phyloP scores from a whole-genome alignment of 2,113 vertebrate genomes.

The Tichodroma muraria region DNA sequence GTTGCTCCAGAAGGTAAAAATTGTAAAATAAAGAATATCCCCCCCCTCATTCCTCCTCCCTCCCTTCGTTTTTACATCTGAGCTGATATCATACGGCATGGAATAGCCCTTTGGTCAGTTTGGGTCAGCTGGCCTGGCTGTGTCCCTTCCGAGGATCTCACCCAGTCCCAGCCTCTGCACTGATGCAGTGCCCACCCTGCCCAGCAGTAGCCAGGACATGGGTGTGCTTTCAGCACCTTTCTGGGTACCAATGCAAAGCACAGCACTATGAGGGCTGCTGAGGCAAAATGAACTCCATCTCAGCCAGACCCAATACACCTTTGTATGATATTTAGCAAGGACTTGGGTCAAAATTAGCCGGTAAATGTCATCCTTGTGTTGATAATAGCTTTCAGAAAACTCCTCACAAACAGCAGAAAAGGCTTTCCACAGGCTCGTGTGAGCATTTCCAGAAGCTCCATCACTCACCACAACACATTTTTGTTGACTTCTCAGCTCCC shows the following conservation, averaged over 20 bases:
- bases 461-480: rapidly evolving
- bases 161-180: not conserved
- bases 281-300: not conserved
- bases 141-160: not conserved
- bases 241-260: not conserved
- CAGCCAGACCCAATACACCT: not conserved
- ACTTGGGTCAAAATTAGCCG: not conserved
- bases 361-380: not conserved
- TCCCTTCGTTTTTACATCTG: not conserved
- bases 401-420: not conserved
- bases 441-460: not conserved
- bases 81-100: not conserved
- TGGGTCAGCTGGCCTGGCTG: not conserved
- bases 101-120: too few relatives aligned
- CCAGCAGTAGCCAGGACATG: not conserved
- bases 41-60: not conserved
- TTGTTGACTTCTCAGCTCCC: not conserved
- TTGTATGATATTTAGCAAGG: not conserved
- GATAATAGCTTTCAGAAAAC: not conserved
- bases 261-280: not conserved
- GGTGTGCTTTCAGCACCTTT: not conserved
- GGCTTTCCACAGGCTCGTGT: not conserved
- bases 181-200: not conserved
- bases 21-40: not conserved
- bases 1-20: not conserved